Evolutionary conservation across 2,113 vertebrate genomes (phyloP), one percentile per base, ranked within the genome.

Genomic region (Azemiops feae): DNA sequence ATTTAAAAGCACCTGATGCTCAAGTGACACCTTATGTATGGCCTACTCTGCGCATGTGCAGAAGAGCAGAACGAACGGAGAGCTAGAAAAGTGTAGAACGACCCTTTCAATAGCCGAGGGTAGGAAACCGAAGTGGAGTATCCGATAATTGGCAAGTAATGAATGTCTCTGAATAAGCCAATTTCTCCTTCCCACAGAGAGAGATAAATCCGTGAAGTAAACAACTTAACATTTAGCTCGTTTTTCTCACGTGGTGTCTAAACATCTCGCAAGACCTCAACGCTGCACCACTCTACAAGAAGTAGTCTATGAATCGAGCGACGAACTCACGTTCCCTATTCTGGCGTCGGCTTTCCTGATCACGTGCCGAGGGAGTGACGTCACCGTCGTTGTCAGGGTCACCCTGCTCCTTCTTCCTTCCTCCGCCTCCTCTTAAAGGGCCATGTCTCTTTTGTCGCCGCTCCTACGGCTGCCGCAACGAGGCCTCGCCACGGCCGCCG

Each of bases 221-320:
- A 39, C 69, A 34, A 20, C 2, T 74, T 74, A 39, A 5, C 14
- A 34, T 34, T 34, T 74, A 14, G 5, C n/a, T 34, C 14, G 2
- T 74, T 34, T 74, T 6, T 18, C 30, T 5, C n/a, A 20, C 5
- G 2, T 12, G 16, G 34, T 0, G 69, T 0, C 5, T 9, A 34
- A 81, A 43, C 7, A 22, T 20, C 34, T 39, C 34, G 34, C 34
- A 81, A 43, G 74, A 9, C 0, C 6, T 22, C 18, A 22, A 43
- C 3, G 16, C 74, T 20, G 34, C 34, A 8, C 6, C 34, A 43
- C 18, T 81, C 74, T 39, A 39, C 0, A 0, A 0, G 3, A 43
- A 43, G 16, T 43, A 4, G 74, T 81, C 74, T 81, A 81, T 43
- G 7, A 8, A 22, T 81, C 3, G 6, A 20, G 7, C 7, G 16